Evolutionary conservation across 2,888 invertebrate genomes (phyloP).

Genomic region (Drosophila flavopinicola): DNA sequence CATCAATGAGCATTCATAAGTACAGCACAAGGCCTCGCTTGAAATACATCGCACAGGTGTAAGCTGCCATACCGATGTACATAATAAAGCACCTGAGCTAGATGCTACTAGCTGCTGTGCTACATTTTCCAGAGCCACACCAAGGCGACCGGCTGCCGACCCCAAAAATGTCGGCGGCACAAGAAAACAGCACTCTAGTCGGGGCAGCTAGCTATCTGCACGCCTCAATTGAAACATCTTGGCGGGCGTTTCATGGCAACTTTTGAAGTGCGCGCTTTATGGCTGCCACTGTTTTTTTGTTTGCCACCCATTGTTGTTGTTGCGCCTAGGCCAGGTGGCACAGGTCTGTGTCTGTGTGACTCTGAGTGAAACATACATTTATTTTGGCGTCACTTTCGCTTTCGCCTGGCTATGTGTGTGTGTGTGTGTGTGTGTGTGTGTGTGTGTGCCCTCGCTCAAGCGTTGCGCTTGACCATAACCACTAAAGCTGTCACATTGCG

Average conservation of each 20-base stretch:
- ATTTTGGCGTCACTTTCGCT: conserved; percentile 65
- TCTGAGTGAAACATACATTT: conserved; percentile 22
- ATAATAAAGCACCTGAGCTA: conserved; percentile 17
- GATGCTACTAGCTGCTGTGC: conserved; percentile 14
- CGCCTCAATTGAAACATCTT: conserved; percentile 57
- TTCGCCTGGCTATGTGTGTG: conserved; percentile 27
- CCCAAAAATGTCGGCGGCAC: background rate
- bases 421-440: conserved; percentile 36
- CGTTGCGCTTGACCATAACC: conserved; percentile 81
- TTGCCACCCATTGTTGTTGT: conserved; percentile 31
- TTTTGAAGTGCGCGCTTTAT: conserved; percentile 52
- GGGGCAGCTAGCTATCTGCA: conserved; percentile 21
- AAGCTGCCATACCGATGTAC: conserved; percentile 12
- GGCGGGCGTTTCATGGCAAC: conserved; percentile 52
- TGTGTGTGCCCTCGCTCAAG: conserved; percentile 69
- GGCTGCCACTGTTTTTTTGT: conserved; percentile 28
- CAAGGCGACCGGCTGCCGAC: conserved; percentile 15
- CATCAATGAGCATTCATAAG: conserved; percentile 42
- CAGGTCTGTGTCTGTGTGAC: conserved; percentile 33
- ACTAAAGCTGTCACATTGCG: conserved; percentile 81
- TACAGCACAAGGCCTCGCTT: conserved; percentile 8
- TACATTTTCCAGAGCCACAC: conserved; percentile 19
- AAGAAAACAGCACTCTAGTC: conserved; percentile 1
- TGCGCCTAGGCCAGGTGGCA: conserved; percentile 49
- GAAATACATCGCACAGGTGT: background rate